These are phyloP conservation scores for Polymixis flavicincta DNA, from an alignment of 2,888 invertebrate genomes.

Conservation along the genomic window DNA sequence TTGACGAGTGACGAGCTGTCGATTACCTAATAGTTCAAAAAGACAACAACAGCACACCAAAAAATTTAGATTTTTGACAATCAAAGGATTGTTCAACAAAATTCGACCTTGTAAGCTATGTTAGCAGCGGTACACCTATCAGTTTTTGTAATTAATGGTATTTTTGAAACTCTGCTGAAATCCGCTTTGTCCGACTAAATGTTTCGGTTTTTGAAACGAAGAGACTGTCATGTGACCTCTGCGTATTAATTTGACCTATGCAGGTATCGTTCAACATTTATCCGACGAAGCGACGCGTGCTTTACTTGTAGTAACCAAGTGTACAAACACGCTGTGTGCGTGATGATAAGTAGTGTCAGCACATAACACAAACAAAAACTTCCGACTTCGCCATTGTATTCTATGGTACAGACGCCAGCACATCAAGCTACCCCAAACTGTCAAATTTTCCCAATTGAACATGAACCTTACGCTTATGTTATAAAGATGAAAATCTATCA, in stretches of 20 bases:
- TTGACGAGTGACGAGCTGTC: too few relatives aligned
- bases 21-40: neutral
- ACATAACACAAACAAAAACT: too few relatives aligned
- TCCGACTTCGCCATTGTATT: too few relatives aligned
- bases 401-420: too few relatives aligned
- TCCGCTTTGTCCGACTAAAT: neutral
- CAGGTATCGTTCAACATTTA: neutral
- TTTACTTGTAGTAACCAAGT: too few relatives aligned
- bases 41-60: neutral
- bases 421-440: too few relatives aligned
- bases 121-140: neutral
- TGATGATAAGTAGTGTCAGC: too few relatives aligned
- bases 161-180: neutral
- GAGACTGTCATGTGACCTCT: neutral
- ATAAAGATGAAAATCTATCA: too few relatives aligned
- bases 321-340: too few relatives aligned
- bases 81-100: neutral
- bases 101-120: neutral
- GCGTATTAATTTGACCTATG: neutral
- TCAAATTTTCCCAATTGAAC: too few relatives aligned
- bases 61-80: neutral
- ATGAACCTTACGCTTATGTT: too few relatives aligned
- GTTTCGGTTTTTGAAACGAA: neutral
- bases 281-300: too few relatives aligned
- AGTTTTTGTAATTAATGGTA: neutral